phyloP scores from a whole-genome alignment of 2,113 vertebrate genomes.

The Choloepus hoffmanni region DNA sequence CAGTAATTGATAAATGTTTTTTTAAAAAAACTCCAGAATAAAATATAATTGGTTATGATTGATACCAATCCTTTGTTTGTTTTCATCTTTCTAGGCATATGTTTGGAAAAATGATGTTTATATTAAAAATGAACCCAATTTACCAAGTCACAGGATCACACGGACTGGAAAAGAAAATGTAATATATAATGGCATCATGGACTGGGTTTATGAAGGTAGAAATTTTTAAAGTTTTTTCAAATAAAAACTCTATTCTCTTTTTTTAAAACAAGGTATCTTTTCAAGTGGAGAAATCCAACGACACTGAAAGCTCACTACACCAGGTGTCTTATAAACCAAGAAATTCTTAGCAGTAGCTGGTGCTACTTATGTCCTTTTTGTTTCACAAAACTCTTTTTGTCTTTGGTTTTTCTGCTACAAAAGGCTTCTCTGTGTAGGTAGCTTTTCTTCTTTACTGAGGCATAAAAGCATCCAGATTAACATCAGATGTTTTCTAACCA shows the following conservation, averaged over 20 bases:
- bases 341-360: background rate
- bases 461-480: conserved; percentile 55
- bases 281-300: background rate
- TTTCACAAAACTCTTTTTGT: conserved; percentile 15
- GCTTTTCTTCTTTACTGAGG: conserved; percentile 29
- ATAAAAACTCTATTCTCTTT: conserved; percentile 29
- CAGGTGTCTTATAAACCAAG: background rate
- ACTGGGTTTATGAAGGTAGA: conserved; percentile 99
- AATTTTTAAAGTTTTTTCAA: conserved; percentile 16
- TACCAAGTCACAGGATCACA: conserved; percentile 87
- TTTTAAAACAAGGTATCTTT: background rate
- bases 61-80: conserved; percentile 54
- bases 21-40: background rate
- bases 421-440: conserved; percentile 52
- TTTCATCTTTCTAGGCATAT: conserved; percentile 89
- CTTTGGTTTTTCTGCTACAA: conserved; percentile 38
- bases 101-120: conserved; percentile 94
- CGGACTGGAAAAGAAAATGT: conserved; percentile 90
- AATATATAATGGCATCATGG: conserved; percentile 95
- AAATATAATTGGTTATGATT: conserved; percentile 16
- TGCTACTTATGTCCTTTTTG: background rate
- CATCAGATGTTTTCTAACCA: conserved; percentile 61
- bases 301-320: background rate
- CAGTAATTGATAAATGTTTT: background rate
- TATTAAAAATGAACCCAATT: conserved; percentile 87